Conservation (phyloP, 2,797 vertebrate species). For the Epinephelus coioides region DNA sequence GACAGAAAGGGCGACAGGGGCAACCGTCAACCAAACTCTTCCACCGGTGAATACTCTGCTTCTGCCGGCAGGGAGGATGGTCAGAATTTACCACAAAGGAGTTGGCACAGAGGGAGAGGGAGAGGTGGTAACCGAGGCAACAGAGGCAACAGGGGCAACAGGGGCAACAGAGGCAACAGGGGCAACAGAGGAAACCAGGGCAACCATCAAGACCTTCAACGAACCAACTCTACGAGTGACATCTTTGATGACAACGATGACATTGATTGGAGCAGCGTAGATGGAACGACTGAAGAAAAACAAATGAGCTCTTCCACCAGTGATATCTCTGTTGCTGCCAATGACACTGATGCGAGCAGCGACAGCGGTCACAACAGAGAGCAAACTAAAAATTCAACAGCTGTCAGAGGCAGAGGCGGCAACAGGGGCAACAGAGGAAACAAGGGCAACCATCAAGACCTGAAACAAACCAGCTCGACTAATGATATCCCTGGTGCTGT, state of each 20-base stretch:
- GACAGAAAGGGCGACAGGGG: neutral
- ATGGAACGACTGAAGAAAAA: neutral
- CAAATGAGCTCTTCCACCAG: neutral
- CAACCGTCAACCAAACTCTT: neutral
- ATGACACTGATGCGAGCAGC: neutral
- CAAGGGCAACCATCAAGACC: neutral
- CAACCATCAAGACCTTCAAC: accelerated
- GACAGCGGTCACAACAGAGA: neutral
- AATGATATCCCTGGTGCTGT: neutral
- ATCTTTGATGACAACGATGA: accelerated
- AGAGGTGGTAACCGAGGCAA: conserved; percentile 3
- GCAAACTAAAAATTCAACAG: neutral
- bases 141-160: conserved; percentile 8
- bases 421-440: neutral
- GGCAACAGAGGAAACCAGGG: neutral
- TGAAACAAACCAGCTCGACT: neutral
- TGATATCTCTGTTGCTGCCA: neutral
- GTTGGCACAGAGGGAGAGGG: neutral
- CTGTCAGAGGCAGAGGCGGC: neutral
- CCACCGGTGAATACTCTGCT: neutral
- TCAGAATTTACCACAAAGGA: neutral
- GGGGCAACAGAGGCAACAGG: neutral
- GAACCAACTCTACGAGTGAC: neutral
- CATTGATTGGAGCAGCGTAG: neutral
- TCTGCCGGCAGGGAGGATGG: neutral